Evolutionary conservation across 1,140 invertebrate genomes (phyloP).

Genomic region (Metaphire vulgaris): DNA sequence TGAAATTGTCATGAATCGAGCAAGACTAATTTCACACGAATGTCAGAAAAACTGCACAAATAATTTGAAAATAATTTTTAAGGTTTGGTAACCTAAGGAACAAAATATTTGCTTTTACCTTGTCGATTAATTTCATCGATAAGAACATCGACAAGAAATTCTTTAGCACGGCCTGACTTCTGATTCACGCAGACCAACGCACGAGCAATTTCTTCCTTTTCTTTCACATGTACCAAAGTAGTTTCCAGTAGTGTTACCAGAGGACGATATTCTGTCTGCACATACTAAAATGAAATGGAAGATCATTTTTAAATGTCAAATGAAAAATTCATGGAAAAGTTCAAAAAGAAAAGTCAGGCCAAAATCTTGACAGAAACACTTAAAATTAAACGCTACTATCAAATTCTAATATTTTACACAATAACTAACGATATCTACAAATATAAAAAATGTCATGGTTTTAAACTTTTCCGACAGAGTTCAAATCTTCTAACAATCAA

Average conservation of each 20-base stretch:
- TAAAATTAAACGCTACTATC: neutral
- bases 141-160: conserved; percentile 83
- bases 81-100: too few relatives aligned
- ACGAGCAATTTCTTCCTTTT: conserved; percentile 72
- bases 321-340: neutral
- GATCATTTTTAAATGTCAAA: neutral
- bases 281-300: conserved; percentile 57
- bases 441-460: too few relatives aligned
- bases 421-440: too few relatives aligned
- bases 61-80: too few relatives aligned
- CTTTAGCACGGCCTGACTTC: conserved; percentile 71
- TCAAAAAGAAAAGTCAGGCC: neutral
- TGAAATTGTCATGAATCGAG: neutral
- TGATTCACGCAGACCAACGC: conserved; percentile 83
- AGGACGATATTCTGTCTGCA: conserved; percentile 69
- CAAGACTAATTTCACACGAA: neutral
- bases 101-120: conserved; percentile 57
- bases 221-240: conserved; percentile 74
- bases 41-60: too few relatives aligned
- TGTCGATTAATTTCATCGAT: conserved; percentile 80
- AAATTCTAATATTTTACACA: neutral
- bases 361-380: neutral
- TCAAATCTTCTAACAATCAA: too few relatives aligned
- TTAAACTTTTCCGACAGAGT: too few relatives aligned
- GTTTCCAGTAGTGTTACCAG: conserved; percentile 82